Conservation (phyloP, 2,888 invertebrate genomes). For the Aspidiotus destructor region DNA sequence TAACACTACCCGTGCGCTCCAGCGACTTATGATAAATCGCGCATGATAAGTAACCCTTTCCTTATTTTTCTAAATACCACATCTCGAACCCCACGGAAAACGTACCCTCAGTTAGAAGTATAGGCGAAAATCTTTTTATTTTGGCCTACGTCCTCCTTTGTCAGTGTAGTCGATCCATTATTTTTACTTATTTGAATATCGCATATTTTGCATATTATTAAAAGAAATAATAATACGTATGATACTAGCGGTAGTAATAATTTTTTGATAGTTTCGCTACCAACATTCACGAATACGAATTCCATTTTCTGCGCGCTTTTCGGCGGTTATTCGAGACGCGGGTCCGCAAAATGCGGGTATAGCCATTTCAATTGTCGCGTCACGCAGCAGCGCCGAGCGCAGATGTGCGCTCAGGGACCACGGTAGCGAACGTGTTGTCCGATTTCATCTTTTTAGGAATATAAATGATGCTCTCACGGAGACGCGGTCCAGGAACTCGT, state of each 20-base stretch:
- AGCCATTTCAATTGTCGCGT: too few species aligned
- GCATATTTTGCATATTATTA: constrained; percentile 25
- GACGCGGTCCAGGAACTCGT: too few species aligned
- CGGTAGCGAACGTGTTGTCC: too few species aligned
- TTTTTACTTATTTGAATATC: constrained; percentile 29
- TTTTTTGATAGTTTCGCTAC: constrained; percentile 18
- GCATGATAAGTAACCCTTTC: constrained; percentile 26
- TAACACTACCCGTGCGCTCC: constrained; percentile 20
- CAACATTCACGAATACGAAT: constrained; percentile 15
- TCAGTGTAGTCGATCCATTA: constrained; percentile 17
- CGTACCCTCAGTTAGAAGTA: constrained; percentile 9
- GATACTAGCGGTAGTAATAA: not conserved
- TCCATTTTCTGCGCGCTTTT: constrained; percentile 1
- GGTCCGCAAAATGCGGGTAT: constrained; percentile 2
- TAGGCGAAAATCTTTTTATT: constrained; percentile 24
- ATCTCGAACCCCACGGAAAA: constrained; percentile 9
- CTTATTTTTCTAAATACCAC: constrained; percentile 24
- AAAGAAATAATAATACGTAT: constrained; percentile 19
- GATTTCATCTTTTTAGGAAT: too few species aligned
- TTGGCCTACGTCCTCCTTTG: constrained; percentile 15
- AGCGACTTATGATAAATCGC: constrained; percentile 22
- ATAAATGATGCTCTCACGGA: too few species aligned
- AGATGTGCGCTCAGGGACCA: too few species aligned
- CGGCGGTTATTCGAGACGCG: not conserved
- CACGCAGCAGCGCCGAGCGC: too few species aligned